Evolutionary conservation across 2,888 invertebrate species (phyloP).

Genomic region (Cetonia aurata): DNA sequence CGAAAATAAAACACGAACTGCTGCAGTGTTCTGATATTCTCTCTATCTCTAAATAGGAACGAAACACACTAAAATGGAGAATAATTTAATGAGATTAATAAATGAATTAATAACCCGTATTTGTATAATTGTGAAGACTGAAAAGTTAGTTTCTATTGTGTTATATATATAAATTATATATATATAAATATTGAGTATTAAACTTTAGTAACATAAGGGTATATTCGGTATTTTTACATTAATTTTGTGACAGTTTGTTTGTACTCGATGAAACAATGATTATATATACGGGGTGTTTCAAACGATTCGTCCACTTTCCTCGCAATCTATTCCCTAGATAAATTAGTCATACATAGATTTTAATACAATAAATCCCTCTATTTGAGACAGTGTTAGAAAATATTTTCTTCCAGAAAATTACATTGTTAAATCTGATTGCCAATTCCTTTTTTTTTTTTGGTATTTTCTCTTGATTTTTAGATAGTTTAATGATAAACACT

Average conservation of each 20-base stretch:
- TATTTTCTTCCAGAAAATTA: no score
- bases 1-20: conserved; percentile 16
- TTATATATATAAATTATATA: conserved; percentile 53
- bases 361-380: no score
- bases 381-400: no score
- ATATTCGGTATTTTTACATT: conserved; percentile 45
- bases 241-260: conserved; percentile 44
- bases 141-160: conserved; percentile 66
- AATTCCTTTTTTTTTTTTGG: no score
- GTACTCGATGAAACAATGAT: conserved; percentile 27
- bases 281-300: no score
- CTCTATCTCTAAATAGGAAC: no score
- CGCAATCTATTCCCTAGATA: no score
- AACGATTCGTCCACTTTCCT: not conserved
- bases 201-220: conserved; percentile 56
- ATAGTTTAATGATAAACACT: no score
- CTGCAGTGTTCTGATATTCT: conserved; percentile 37
- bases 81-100: no score
- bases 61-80: not conserved
- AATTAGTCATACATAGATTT: no score
- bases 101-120: conserved; percentile 55
- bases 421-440: no score
- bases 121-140: conserved; percentile 67
- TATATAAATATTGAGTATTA: conserved; percentile 57
- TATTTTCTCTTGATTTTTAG: no score